These are phyloP conservation scores for Otolemur garnettii DNA, from an alignment of 2,113 vertebrate genomes.

Conservation along the genomic window DNA sequence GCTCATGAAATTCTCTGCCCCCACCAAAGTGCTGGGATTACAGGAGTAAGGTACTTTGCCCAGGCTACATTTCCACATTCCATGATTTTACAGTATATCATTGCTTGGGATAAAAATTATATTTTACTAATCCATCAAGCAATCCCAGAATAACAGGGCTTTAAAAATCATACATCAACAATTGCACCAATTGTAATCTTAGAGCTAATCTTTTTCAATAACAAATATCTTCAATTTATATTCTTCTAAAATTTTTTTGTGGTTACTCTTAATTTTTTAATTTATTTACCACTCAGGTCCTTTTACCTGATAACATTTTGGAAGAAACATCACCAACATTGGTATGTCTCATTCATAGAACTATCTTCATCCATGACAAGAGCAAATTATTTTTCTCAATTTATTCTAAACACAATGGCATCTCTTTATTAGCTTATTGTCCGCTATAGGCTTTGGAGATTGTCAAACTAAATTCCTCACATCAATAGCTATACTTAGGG, in stretches of 20 bases:
- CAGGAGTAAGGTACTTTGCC: too few relatives aligned
- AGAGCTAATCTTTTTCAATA: neutral
- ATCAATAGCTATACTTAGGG: neutral
- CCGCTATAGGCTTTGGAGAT: neutral
- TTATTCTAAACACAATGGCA: neutral
- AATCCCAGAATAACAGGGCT: neutral
- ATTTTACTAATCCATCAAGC: neutral
- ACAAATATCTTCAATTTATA: neutral
- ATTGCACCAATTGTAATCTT: slow-evolving; percentile 10
- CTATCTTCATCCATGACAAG: slow-evolving; percentile 28
- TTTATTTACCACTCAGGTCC: slow-evolving; percentile 8
- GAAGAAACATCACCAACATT: neutral
- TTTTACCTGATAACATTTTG: neutral
- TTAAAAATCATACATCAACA: neutral
- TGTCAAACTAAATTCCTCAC: neutral
- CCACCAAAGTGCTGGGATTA: too few relatives aligned
- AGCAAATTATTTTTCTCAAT: slow-evolving; percentile 10
- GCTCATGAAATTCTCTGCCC: too few relatives aligned
- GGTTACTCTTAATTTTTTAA: neutral
- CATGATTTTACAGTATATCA: neutral
- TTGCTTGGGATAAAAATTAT: neutral
- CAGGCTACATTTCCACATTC: neutral
- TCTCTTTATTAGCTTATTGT: neutral
- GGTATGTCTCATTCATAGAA: neutral
- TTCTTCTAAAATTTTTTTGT: neutral